Conservation (phyloP, 2,113 vertebrate species). For the Empidonax traillii region DNA sequence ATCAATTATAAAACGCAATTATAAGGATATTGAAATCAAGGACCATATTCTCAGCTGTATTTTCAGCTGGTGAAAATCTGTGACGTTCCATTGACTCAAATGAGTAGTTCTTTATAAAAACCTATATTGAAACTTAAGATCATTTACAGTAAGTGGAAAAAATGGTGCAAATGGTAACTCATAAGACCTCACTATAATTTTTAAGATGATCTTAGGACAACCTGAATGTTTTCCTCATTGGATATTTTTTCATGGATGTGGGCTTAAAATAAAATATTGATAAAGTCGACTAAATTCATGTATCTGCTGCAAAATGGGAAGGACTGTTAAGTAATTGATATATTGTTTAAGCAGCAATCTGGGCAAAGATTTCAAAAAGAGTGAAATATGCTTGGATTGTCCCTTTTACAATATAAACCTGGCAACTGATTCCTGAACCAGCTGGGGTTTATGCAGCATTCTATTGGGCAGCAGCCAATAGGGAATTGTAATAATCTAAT, state of each 20-base stretch:
- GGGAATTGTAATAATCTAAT: conserved; percentile 32
- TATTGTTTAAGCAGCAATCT: background rate
- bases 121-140: background rate
- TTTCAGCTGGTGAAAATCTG: background rate
- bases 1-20: background rate
- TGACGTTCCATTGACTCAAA: background rate
- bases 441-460: conserved; percentile 2
- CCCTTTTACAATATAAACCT: conserved; percentile 12
- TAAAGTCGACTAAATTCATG: background rate
- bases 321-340: background rate
- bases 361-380: background rate
- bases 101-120: background rate
- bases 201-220: background rate
- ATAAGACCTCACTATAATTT: background rate
- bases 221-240: background rate
- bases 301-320: background rate
- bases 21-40: background rate
- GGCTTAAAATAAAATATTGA: background rate
- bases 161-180: background rate
- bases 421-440: background rate
- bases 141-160: background rate
- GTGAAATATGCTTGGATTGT: conserved; percentile 12
- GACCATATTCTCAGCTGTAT: background rate
- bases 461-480: conserved; percentile 1
- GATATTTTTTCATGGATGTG: background rate